Base-by-base conservation (phyloP, 1,140 invertebrate genomes). In the Drosophila neocordata region DNA sequence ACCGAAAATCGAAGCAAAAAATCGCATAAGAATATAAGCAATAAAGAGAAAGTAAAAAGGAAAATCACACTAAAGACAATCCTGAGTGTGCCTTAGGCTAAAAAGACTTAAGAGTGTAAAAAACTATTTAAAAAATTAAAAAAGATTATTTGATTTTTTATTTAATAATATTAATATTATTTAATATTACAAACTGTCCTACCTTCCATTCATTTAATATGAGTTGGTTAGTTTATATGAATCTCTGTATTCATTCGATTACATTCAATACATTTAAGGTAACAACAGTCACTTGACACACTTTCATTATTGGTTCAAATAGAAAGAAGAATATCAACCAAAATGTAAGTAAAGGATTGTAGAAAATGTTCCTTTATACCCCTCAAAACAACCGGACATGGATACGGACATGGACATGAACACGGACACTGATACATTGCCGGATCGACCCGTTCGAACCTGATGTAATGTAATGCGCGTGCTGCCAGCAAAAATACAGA, bases 391-490 rank as follows among this genome's bases (percentile, higher is more conserved):
- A 24, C 27, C 24, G 20, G 11, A 38, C 44, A 18, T n/a, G n/a
- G n/a, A n/a, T n/a, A n/a, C n/a, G n/a, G n/a, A n/a, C n/a, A n/a
- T n/a, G n/a, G n/a, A n/a, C n/a, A n/a, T n/a, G n/a, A n/a, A n/a
- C n/a, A n/a, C n/a, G n/a, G n/a, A n/a, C n/a, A n/a, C n/a, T n/a
- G 69, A 59, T 55, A 41, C 70, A 22, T 20, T 20, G 15, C 31
- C 24, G 22, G 22, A 31, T 62, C 58, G 74, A 74, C 72, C 76
- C 73, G 63, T 58, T 76, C 60, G 44, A 53, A 52, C 48, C 75
- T 78, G 77, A 77, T 81, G 80, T 84, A 77, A 84, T 84, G 77
- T 82, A 82, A 81, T 82, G 74, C 80, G 79, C 80, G 81, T 84
- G 80, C 73, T 80, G 77, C 73, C 73, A 70, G 73, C 77, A 35